Conservation (phyloP, 2,888 invertebrate genomes). For the Eulithis prunata region DNA sequence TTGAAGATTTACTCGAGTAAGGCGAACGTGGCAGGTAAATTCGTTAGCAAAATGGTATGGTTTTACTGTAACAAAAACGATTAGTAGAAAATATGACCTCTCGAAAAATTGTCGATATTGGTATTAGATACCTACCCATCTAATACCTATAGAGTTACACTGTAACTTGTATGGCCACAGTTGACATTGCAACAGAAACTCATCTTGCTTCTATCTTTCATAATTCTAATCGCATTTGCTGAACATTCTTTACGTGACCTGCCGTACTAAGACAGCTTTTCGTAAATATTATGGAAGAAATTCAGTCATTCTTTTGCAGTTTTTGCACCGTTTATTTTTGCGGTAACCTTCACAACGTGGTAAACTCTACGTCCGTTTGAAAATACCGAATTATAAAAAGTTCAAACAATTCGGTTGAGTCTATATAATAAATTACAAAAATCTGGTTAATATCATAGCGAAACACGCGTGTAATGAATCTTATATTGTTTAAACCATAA, state of each 20-base stretch:
- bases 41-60: neutral
- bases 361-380: slow-evolving; percentile 11
- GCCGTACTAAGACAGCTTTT: too few relatives aligned
- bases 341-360: slow-evolving; percentile 12
- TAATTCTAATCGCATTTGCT: too few relatives aligned
- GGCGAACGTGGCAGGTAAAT: neutral
- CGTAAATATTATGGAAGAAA: too few relatives aligned
- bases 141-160: too few relatives aligned
- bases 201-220: too few relatives aligned
- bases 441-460: slow-evolving; percentile 70
- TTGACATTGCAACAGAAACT: too few relatives aligned
- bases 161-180: too few relatives aligned
- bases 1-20: slow-evolving; percentile 3
- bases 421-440: slow-evolving; percentile 72
- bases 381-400: slow-evolving; percentile 47
- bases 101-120: too few relatives aligned
- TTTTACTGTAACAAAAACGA: too few relatives aligned
- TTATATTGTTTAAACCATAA: slow-evolving; percentile 54
- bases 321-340: slow-evolving; percentile 4
- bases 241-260: too few relatives aligned
- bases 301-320: neutral
- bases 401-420: slow-evolving; percentile 52
- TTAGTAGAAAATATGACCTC: too few relatives aligned
- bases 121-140: too few relatives aligned
- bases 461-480: slow-evolving; percentile 64